Evolutionary conservation across 1,140 invertebrate species (phyloP), one percentile per base, ranked within the genome.

Genomic region (Camponotus vicinus): DNA sequence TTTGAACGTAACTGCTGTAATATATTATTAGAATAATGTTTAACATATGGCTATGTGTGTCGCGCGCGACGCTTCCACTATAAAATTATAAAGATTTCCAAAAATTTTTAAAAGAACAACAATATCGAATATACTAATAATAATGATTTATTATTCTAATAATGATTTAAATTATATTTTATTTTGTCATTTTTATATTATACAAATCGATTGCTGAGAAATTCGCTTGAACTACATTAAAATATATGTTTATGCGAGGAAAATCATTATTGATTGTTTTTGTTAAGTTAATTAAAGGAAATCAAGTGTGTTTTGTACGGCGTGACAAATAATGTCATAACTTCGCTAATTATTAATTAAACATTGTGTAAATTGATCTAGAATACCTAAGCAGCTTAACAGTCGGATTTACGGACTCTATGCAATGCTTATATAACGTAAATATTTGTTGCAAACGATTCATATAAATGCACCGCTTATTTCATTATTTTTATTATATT

Each of bases 291-390:
- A 82, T 82, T 73, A 61, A 80, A 57, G 2, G 15, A 55, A 59
- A 59, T 82, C 3, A 15, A 73, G 61, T 61, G 37, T 15, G 13
- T 73, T 61, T 61, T 57, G 6, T 57, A 61, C 32, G 18, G 8
- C 27, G 7, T 61, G 42, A 5, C 69, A 73, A 82, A 73, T 73
- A 83, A 73, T 32, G 52, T 21, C 42, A 59, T 45, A 70, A 52
- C 78, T 89, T 83, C 66, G 42, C 59, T 85, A 76, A 86, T 90
- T 76, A 52, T 80, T 85, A 90, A 90, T 90, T 90, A 90, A 77
- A 63, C 77, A n/a, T 73, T 76, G 73, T 76, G 55, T 57, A 91
- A 89, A 90, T 40, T 91, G 80, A 91, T 90, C 83, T 73, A 49
- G 61, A 52, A 59, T 64, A 37, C 57, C 32, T 75, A 91, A 88